Conservation (phyloP, 2,113 vertebrate species). For the Rhipidura dahli region DNA sequence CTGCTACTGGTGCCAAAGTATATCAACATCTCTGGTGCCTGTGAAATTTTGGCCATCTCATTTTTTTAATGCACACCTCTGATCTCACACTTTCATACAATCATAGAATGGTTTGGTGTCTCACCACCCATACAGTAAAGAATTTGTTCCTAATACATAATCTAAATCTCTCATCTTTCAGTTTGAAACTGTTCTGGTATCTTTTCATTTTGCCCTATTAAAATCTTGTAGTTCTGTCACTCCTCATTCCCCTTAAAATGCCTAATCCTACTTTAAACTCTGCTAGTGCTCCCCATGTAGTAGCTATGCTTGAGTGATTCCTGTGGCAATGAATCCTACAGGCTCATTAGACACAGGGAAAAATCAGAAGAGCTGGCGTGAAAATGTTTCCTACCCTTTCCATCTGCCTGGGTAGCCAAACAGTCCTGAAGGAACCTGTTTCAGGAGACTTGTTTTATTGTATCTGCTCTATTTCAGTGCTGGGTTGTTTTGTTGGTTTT, state of each 20-base stretch:
- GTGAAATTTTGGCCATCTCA: neutral
- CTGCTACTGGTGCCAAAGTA: neutral
- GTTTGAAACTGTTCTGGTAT: neutral
- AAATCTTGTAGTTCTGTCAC: neutral
- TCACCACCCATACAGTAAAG: neutral
- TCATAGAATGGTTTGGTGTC: neutral
- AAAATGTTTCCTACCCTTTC: neutral
- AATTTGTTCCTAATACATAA: neutral
- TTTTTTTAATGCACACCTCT: neutral
- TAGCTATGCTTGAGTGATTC: neutral
- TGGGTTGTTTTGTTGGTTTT: too few relatives aligned
- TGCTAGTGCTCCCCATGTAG: neutral
- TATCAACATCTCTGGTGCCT: fast-evolving
- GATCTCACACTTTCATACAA: neutral
- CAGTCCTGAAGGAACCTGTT: neutral
- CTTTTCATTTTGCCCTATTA: neutral
- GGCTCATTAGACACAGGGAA: neutral
- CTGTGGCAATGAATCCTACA: neutral
- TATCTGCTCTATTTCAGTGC: neutral
- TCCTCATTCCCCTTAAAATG: neutral
- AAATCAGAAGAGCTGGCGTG: neutral
- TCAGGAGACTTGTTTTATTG: neutral
- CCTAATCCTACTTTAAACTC: neutral
- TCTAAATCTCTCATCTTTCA: neutral
- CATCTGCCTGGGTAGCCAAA: neutral